Conservation (phyloP, 2,113 vertebrate genomes). For the Noctilio leporinus region DNA sequence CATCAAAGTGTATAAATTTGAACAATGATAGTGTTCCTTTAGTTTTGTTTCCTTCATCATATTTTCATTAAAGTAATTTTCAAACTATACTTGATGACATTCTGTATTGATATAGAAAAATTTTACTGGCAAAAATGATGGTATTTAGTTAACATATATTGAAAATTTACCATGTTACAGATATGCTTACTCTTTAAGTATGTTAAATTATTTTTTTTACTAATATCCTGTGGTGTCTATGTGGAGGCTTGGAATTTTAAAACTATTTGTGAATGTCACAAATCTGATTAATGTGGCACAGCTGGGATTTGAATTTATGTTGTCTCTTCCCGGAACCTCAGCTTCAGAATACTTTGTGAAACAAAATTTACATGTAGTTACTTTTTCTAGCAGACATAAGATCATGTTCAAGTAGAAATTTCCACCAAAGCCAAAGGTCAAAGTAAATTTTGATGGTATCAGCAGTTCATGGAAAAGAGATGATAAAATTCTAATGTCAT, state of each 20-base stretch:
- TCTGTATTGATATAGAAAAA: not conserved
- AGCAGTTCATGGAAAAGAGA: not conserved
- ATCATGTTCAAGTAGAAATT: not conserved
- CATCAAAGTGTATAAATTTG: not conserved
- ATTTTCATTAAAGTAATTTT: not conserved
- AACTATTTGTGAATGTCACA: not conserved
- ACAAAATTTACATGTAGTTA: not conserved
- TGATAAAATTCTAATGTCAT: not conserved
- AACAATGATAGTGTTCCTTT: not conserved
- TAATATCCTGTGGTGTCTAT: not conserved
- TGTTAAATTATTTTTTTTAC: not conserved
- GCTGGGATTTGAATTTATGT: not conserved
- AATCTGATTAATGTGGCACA: not conserved
- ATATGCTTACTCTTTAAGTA: not conserved
- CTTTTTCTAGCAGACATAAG: not conserved
- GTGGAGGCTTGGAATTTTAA: not conserved
- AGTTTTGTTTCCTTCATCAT: not conserved
- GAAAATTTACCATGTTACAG: not conserved
- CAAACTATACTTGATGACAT: not conserved
- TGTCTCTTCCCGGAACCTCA: not conserved
- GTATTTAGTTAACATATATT: not conserved
- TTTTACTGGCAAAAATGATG: not conserved
- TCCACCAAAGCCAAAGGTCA: not conserved
- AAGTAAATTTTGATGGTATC: not conserved
- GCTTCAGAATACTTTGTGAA: not conserved